phyloP scores from a whole-genome alignment of 2,797 vertebrate genomes.

The Lepus townsendii region DNA sequence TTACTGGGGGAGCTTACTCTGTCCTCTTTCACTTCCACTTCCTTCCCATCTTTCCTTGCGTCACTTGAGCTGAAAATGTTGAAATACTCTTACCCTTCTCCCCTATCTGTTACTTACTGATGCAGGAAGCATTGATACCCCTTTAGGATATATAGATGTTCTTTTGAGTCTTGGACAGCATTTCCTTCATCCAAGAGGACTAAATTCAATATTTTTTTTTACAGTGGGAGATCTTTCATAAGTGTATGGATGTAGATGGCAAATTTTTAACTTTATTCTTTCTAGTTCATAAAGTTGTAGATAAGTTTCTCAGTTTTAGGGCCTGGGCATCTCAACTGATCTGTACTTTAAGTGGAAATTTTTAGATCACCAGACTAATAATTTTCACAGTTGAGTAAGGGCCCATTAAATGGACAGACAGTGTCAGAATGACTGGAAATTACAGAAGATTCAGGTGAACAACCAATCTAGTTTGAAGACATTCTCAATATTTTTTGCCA shows the following conservation, averaged over 20 bases:
- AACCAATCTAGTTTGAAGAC: slow-evolving; percentile 4
- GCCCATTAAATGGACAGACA: not conserved
- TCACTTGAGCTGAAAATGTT: not conserved
- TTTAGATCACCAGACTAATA: not conserved
- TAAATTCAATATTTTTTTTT: not conserved
- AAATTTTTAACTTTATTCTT: not conserved
- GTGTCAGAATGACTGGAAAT: not conserved
- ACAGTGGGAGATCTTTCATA: not conserved
- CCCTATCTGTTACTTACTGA: not conserved
- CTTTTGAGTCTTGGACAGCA: not conserved
- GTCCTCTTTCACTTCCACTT: too few species aligned
- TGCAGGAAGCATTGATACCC: not conserved
- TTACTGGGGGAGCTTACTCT: too few species aligned
- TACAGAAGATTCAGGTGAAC: not conserved
- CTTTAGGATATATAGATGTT: not conserved
- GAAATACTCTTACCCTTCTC: not conserved
- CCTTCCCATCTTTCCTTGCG: not conserved
- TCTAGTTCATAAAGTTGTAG: not conserved
- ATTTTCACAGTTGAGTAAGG: not conserved
- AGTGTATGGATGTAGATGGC: not conserved
- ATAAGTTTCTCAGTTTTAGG: not conserved
- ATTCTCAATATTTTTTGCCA: not conserved
- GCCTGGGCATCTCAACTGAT: not conserved
- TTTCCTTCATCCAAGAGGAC: not conserved
- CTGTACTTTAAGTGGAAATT: not conserved